Conservation (phyloP, 2,113 vertebrate species). For the Hippocampus zosterae region DNA sequence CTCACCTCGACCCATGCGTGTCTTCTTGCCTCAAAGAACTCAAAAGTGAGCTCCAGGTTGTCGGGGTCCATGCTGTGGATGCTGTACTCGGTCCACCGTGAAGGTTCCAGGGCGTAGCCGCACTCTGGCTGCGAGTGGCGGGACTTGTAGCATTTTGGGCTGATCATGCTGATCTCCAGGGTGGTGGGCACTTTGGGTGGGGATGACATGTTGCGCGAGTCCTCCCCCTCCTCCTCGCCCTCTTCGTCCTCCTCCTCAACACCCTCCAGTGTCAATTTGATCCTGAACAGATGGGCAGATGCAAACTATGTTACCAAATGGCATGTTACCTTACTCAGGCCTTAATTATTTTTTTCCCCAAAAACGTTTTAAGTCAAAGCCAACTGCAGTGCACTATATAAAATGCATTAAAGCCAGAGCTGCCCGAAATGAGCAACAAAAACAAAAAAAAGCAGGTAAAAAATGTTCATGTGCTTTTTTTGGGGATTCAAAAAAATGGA, state of each 20-base stretch:
- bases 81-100: conserved; percentile 89
- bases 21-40: conserved; percentile 91
- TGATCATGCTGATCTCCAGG: conserved; percentile 87
- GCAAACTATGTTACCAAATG: no score
- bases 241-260: conserved; percentile 89
- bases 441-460: neutral
- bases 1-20: no score
- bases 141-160: conserved; percentile 78
- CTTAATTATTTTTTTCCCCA: no score
- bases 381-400: neutral
- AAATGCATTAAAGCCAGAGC: neutral
- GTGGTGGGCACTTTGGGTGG: conserved; percentile 84
- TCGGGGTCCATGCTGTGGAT: conserved; percentile 97
- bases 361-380: neutral
- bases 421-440: neutral
- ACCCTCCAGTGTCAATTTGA: conserved; percentile 90
- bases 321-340: no score
- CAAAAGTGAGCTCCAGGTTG: conserved; percentile 92
- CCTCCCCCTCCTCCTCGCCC: conserved; percentile 77
- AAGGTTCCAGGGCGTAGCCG: conserved; percentile 84
- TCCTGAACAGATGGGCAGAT: conserved; percentile 32
- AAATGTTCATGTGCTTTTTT: no score
- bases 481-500: no score
- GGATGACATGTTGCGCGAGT: conserved; percentile 66
- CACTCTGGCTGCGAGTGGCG: conserved; percentile 93